These are phyloP conservation scores for Elmis aenea DNA, from an alignment of 2,888 invertebrate species.

Conservation along the genomic window DNA sequence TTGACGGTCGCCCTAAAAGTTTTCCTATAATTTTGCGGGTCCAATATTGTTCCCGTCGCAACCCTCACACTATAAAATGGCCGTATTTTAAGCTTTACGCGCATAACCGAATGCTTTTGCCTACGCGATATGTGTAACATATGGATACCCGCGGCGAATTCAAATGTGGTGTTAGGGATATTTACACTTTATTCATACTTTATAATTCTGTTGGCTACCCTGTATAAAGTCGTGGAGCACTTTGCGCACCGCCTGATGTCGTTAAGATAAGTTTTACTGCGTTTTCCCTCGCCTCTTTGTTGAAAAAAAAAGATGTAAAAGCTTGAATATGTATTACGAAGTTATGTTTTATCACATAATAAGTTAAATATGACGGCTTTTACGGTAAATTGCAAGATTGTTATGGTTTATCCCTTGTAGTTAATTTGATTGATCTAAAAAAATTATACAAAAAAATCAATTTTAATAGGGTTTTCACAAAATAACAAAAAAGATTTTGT, in stretches of 20 bases:
- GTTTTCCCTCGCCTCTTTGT: constrained; percentile 13
- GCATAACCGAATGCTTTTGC: constrained; percentile 11
- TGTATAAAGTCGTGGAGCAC: constrained; percentile 16
- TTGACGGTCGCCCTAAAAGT: too few relatives aligned
- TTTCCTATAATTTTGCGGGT: constrained; percentile 6
- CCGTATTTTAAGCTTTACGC: constrained; percentile 12
- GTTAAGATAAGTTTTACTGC: constrained; percentile 21
- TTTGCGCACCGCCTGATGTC: constrained; percentile 17
- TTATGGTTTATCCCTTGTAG: too few relatives aligned
- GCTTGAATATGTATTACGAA: constrained; percentile 15
- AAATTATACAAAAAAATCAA: too few relatives aligned
- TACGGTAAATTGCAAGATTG: too few relatives aligned
- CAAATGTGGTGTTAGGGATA: constrained; percentile 17
- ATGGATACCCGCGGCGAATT: constrained; percentile 19
- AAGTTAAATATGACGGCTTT: too few relatives aligned
- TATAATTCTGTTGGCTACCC: constrained; percentile 17
- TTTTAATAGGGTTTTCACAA: too few relatives aligned
- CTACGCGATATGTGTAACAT: constrained; percentile 16
- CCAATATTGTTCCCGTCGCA: constrained; percentile 5
- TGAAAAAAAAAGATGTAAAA: constrained; percentile 8
- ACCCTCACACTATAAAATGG: constrained; percentile 6
- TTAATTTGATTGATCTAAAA: too few relatives aligned
- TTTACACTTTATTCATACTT: constrained; percentile 23
- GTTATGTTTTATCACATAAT: too few relatives aligned
- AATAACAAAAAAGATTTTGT: too few relatives aligned